Conservation (phyloP, 2,888 invertebrate species). For the Limnephilus auricula region DNA sequence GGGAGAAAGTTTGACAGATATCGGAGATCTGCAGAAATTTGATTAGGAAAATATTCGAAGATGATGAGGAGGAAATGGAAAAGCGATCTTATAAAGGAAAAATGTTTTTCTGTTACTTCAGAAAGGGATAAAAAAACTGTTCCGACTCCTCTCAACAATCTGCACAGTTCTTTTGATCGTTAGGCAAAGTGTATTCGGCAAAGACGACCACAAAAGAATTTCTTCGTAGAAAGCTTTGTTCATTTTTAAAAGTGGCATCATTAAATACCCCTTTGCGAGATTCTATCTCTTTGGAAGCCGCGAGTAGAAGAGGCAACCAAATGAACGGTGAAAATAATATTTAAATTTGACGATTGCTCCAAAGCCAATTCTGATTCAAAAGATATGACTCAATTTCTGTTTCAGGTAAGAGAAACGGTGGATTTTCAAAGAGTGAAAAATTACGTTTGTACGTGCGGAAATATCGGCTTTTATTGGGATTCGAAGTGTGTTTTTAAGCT, state of each 20-base stretch:
- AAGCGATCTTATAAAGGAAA: constrained; percentile 48
- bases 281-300: not conserved
- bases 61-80: constrained; percentile 57
- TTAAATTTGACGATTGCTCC: constrained; percentile 51
- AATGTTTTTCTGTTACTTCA: constrained; percentile 45
- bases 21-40: constrained; percentile 52
- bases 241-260: constrained; percentile 30
- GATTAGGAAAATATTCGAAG: constrained; percentile 34
- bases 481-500: constrained; percentile 6
- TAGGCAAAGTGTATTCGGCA: not conserved
- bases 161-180: constrained; percentile 24
- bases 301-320: constrained; percentile 26
- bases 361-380: constrained; percentile 50
- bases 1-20: constrained; percentile 46
- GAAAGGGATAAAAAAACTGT: constrained; percentile 24
- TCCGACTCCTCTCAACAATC: not conserved
- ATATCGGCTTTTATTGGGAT: constrained; percentile 18
- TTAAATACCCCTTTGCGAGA: not conserved
- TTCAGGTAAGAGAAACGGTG: not conserved
- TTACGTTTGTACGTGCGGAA: constrained; percentile 28
- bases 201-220: not conserved
- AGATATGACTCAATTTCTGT: constrained; percentile 53
- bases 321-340: constrained; percentile 57
- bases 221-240: constrained; percentile 8
- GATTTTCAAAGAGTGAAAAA: constrained; percentile 31